Percentiles rank a stretch among this genome's conserved stretches.
phyloP scores from a whole-genome alignment of 1,140 invertebrate species.

The Proctacanthus coquilletti region DNA sequence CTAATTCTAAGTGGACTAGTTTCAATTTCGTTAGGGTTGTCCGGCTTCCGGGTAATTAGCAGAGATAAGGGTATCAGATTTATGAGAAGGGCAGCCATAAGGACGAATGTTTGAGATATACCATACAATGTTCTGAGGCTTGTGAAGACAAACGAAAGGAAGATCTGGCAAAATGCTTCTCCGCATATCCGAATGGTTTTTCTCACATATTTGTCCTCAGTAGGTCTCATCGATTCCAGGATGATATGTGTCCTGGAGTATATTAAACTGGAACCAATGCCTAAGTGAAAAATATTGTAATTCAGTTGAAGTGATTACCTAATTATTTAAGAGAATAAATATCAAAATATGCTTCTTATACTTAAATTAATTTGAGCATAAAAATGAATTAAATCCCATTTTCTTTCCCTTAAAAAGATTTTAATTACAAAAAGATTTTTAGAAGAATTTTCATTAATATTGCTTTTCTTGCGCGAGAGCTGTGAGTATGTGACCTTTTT shows the following conservation, averaged over 20 bases:
- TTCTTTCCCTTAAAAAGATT: background rate
- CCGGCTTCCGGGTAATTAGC: slow-evolving; percentile 20
- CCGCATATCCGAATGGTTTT: slow-evolving; percentile 26
- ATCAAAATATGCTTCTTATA: too few species aligned
- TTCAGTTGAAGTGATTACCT: background rate
- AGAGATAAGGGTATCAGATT: slow-evolving; percentile 25
- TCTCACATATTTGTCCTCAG: slow-evolving; percentile 25
- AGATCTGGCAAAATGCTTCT: slow-evolving; percentile 26
- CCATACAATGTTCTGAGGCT: slow-evolving; percentile 26
- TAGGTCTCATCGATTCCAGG: slow-evolving; percentile 26
- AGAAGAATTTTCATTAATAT: too few species aligned
- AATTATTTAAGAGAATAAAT: too few species aligned
- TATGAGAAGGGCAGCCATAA: slow-evolving; percentile 24
- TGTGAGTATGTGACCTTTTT: too few species aligned
- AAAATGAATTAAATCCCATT: background rate
- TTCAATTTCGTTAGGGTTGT: slow-evolving; percentile 23
- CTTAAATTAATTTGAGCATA: too few species aligned
- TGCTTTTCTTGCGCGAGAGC: too few species aligned
- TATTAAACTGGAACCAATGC: slow-evolving; percentile 24
- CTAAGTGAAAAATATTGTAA: slow-evolving; percentile 9
- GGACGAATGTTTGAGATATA: slow-evolving; percentile 22
- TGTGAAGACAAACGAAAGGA: slow-evolving; percentile 26
- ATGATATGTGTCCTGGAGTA: slow-evolving; percentile 26
- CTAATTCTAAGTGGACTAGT: slow-evolving; percentile 14
- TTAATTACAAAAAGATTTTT: too few species aligned